phyloP scores from a whole-genome alignment of 1,140 invertebrate species.

The Hirudo medicinalis region DNA sequence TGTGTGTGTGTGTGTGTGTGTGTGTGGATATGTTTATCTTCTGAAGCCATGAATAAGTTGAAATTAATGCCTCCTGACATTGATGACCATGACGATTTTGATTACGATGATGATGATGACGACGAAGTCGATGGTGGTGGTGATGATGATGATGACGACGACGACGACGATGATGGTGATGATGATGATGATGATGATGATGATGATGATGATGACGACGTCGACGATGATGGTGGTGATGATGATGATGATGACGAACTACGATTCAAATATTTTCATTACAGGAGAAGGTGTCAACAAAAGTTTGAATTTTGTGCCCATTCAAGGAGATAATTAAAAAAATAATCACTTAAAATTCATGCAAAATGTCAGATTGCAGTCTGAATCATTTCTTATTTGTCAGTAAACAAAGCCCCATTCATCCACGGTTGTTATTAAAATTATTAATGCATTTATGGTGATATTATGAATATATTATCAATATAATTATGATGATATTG shows the following conservation, averaged over 20 bases:
- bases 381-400: too few relatives aligned
- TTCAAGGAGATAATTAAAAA: too few relatives aligned
- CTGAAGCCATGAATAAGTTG: too few relatives aligned
- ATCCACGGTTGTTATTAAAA: neutral
- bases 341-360: too few relatives aligned
- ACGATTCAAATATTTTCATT: neutral
- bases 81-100: neutral
- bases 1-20: too few relatives aligned
- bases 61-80: too few relatives aligned
- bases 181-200: neutral
- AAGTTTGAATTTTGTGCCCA: too few relatives aligned
- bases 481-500: too few relatives aligned
- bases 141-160: neutral
- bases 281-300: neutral
- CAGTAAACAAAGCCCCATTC: neutral
- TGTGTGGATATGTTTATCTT: too few relatives aligned
- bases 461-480: too few relatives aligned
- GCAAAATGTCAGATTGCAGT: too few relatives aligned
- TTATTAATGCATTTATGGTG: too few relatives aligned
- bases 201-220: neutral
- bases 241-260: neutral
- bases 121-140: neutral
- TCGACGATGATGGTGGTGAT: neutral
- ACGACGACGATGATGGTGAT: neutral
- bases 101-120: neutral